Conservation (phyloP, 2,113 vertebrate genomes). For the Puma concolor region DNA sequence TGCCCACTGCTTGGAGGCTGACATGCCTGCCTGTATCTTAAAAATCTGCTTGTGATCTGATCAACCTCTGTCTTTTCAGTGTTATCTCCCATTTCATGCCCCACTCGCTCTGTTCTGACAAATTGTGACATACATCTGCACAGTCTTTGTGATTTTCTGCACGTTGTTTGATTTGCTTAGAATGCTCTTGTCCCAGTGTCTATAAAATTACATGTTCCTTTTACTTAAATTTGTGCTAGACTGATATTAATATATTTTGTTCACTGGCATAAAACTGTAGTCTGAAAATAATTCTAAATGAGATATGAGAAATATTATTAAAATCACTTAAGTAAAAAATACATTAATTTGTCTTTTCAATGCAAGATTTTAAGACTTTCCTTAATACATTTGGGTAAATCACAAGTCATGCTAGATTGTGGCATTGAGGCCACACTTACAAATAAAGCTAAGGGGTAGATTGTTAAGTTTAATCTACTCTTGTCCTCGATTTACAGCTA, state of each 20-base stretch:
- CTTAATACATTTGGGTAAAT: neutral
- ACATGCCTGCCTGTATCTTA: neutral
- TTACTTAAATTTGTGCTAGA: neutral
- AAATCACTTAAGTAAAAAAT: conserved; percentile 41
- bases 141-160: neutral
- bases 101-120: neutral
- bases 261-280: neutral
- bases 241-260: neutral
- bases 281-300: neutral
- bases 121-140: neutral
- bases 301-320: neutral
- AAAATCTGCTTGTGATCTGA: neutral
- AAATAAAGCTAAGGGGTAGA: neutral
- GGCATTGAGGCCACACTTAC: neutral
- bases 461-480: conserved; percentile 30
- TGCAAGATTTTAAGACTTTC: neutral
- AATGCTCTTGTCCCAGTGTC: neutral
- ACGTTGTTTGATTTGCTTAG: neutral
- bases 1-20: neutral
- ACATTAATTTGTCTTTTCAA: conserved; percentile 7
- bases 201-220: neutral
- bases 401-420: neutral
- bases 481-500: conserved; percentile 14
- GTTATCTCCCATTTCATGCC: neutral
- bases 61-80: neutral